Percentiles rank a stretch among this genome's conserved stretches.
Conservation (phyloP, 2,113 vertebrate genomes). For the Onychostruthus taczanowskii region DNA sequence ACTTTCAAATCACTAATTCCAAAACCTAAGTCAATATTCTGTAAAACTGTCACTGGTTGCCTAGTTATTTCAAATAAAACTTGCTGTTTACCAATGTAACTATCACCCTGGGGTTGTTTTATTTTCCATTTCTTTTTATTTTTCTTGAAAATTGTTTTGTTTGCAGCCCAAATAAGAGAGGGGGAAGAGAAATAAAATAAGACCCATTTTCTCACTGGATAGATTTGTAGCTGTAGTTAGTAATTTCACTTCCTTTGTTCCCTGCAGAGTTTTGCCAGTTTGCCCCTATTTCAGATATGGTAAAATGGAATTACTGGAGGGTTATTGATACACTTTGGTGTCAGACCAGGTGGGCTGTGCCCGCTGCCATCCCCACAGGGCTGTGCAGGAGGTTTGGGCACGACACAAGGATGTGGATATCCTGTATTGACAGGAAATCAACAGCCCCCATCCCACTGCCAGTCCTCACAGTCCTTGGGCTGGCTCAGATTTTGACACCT, state of each 20-base stretch:
- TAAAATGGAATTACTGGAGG: neutral
- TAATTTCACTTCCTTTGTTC: neutral
- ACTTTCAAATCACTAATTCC: neutral
- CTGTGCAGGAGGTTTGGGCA: neutral
- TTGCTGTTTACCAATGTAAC: neutral
- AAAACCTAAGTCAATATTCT: neutral
- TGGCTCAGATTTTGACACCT: neutral
- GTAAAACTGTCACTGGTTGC: neutral
- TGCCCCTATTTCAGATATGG: neutral
- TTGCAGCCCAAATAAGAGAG: neutral
- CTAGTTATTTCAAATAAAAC: neutral
- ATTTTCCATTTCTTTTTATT: neutral
- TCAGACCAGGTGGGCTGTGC: neutral
- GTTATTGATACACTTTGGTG: neutral
- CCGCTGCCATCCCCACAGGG: neutral
- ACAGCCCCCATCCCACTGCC: neutral
- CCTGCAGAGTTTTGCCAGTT: neutral
- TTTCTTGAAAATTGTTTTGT: neutral
- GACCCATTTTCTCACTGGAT: neutral
- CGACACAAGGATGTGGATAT: neutral
- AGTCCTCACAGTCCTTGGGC: neutral
- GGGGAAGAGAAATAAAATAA: too few relatives aligned
- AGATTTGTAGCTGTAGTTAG: neutral
- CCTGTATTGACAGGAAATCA: accelerated
- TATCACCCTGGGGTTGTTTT: neutral